These are phyloP conservation scores for Atta colombica DNA, from an alignment of 1,140 invertebrate species.

Conservation along the genomic window DNA sequence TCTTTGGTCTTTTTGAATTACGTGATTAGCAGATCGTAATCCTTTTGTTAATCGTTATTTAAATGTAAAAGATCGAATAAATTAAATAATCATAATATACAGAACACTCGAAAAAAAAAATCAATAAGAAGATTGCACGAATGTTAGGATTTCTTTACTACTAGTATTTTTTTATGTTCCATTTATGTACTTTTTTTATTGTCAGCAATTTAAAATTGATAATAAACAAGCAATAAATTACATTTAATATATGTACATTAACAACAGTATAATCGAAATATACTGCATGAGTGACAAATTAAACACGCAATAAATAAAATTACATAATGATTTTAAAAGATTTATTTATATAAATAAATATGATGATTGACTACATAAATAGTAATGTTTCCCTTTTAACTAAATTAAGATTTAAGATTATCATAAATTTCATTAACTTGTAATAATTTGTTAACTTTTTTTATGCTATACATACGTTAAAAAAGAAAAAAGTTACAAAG, in stretches of 20 bases:
- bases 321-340: too few relatives aligned
- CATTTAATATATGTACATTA: too few relatives aligned
- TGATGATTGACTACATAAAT: too few relatives aligned
- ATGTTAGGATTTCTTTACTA: not conserved
- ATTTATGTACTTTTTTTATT: not conserved
- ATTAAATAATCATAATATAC: not conserved
- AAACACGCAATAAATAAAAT: too few relatives aligned
- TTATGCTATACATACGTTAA: not conserved
- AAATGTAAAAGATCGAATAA: not conserved
- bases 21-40: not conserved
- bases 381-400: too few relatives aligned
- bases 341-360: too few relatives aligned
- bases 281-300: too few relatives aligned
- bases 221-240: not conserved
- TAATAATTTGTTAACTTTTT: not conserved
- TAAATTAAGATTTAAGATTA: too few relatives aligned
- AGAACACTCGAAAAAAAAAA: not conserved
- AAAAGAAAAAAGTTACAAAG: not conserved
- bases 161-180: not conserved
- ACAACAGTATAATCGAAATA: too few relatives aligned
- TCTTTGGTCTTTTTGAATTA: not conserved
- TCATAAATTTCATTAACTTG: not conserved
- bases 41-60: not conserved
- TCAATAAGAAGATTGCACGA: too few relatives aligned
- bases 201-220: not conserved